Base-by-base conservation (phyloP, 2,797 vertebrate species). In the Rhinatrema bivittatum region DNA sequence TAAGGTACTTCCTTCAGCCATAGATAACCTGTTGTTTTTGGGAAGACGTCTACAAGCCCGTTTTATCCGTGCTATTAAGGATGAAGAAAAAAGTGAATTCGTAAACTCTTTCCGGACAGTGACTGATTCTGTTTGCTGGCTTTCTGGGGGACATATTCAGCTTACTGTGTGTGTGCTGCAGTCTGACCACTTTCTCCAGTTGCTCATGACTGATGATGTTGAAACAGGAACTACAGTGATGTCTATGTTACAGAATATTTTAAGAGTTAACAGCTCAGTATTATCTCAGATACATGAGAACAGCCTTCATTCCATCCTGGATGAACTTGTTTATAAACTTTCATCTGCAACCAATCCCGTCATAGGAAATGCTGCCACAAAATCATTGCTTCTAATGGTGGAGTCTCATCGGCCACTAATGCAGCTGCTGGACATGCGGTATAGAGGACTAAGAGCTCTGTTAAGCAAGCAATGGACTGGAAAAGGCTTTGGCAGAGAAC, bases 291-390 rank as follows among this genome's bases (percentile, higher is more conserved):
- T 91, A 62, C 68, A 61, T 5, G 66, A 72, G 7, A 68, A 84
- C 51, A 64, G 60, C 2, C 42, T 90, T 41, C 71, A 81, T 36
- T 57, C 79, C 43, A 61, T 98, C 60, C 75, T 93, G 53, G 90
- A 96, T 56, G 94, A 97, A 45, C 68, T 87, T 13, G 68, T 96
- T 47, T 87, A 87, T 67, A 93, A 91, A 52, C 81, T 97, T 68
- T 88, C 90, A 1, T 78, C 86, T 61, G 87, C 84, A 42, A 53
- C 74, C 14, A 88, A 89, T 61, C 65, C 85, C n/a, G 63, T 62
- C 2, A 71, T 89, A 55, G 91, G 93, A 62, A 77, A 39, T 36
- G 72, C 81, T 46, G 82, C 84, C 11, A 39, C 87, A 43, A 87
- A 79, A 45, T 68, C 88, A 3, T 63, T 97, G 4, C 58, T 94